Evolutionary conservation across 2,888 invertebrate species (phyloP), one percentile per base, ranked within the genome.

Genomic region (Crepidodera aurea): DNA sequence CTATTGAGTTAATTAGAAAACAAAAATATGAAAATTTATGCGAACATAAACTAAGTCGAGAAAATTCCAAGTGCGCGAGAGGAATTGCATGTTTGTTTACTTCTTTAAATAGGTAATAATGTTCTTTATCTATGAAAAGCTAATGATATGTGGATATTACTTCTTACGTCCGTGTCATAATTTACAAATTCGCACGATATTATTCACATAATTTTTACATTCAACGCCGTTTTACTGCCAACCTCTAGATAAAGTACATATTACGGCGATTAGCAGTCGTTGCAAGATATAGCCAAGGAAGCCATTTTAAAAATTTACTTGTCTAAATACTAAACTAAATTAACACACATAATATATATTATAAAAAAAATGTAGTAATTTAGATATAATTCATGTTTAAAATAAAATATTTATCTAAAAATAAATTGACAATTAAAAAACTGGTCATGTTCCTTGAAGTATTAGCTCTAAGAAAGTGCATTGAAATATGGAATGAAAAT

Each of bases 51-150:
- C 8, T 58, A 15, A 48, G 13, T 13, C 15, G 46, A 58, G 53
- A 57, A 48, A 48, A 48, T 48, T 27, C 48, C 13, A 48, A 48
- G 27, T 27, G 18, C 18, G 8, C 18, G 8, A 40, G 27, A 22
- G 40, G 51, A 51, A 62, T 44, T 64, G 60, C 60, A 44, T 64
- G 64, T 64, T 64, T 64, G 57, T 64, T 60, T 64, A 64, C 60
- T 50, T 40, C 13, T 51, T 18, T 51, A 51, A 51, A 12, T 34
- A 51, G 46, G 42, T 58, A 59, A 51, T 55, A 59, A 59, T 51
- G 55, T 54, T 53, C 39, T 53, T 55, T 55, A 62, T 59, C 53
- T 44, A 25, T 25, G 25, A 56, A 56, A 51, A 37, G 55, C 51
- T 42, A 60, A 66, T 53, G 59, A 64, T 60, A 57, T 57, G 61